A percentile compares a stretch with the other conserved stretches of the same genome.
phyloP scores from a whole-genome alignment of 2,797 vertebrate species.

The Platyrinchus mystaceus region DNA sequence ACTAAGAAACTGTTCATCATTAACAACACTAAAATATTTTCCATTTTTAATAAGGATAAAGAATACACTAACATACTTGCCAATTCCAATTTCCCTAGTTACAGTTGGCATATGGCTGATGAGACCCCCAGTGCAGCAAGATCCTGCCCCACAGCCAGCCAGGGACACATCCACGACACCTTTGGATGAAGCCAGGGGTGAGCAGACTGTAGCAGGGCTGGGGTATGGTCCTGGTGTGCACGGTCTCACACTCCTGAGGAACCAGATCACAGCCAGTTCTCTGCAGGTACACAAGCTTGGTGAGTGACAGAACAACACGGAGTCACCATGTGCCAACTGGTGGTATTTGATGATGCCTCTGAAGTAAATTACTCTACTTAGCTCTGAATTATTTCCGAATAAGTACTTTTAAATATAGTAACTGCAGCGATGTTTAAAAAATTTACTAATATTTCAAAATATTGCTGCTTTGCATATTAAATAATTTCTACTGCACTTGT shows the following conservation, averaged over 20 bases:
- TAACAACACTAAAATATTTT: background rate
- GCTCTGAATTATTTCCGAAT: background rate
- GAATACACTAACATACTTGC: background rate
- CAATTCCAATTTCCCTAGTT: background rate
- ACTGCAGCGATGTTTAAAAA: background rate
- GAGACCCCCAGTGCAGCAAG: background rate
- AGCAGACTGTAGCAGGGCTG: background rate
- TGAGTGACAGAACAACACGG: background rate
- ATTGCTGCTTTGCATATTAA: background rate
- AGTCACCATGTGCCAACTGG: fast-evolving
- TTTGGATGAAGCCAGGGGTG: fast-evolving
- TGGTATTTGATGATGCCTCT: background rate
- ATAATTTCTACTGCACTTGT: background rate
- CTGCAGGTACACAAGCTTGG: background rate
- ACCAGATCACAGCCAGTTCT: background rate
- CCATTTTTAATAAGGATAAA: background rate
- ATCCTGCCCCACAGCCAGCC: fast-evolving
- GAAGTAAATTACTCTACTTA: background rate
- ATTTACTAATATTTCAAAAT: background rate
- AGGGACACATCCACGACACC: fast-evolving
- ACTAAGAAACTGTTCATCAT: background rate
- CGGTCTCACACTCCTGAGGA: background rate
- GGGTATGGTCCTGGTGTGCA: background rate
- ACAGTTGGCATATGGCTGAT: background rate
- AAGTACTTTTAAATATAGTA: background rate